A percentile compares a stretch with the other conserved stretches of the same genome.
phyloP scores from a whole-genome alignment of 1,140 invertebrate genomes.

The Neodiprion virginianus region DNA sequence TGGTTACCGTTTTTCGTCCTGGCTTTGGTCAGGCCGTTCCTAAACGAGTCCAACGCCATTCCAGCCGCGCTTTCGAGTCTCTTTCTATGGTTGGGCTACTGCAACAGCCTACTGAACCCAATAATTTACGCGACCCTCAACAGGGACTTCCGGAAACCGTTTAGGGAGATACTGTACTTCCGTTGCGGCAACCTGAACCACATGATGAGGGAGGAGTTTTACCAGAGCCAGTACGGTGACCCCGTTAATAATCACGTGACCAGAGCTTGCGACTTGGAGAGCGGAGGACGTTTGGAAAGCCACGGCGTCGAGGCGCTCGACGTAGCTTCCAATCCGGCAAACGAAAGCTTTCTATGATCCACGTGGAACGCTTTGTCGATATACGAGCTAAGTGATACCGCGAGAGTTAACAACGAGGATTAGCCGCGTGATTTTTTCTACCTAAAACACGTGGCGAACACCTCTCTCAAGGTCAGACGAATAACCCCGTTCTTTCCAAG shows the following conservation, averaged over 20 bases:
- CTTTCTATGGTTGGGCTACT: slow-evolving; percentile 92
- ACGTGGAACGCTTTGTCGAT: not conserved
- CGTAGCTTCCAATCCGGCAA: slow-evolving; percentile 41
- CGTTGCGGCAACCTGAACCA: slow-evolving; percentile 86
- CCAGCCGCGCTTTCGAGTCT: slow-evolving; percentile 66
- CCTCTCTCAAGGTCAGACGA: not conserved
- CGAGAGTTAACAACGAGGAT: not conserved
- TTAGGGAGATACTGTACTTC: slow-evolving; percentile 89
- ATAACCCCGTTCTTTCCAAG: not conserved
- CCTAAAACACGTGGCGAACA: too few species aligned
- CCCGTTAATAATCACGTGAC: slow-evolving; percentile 63
- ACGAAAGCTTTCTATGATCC: slow-evolving; percentile 59
- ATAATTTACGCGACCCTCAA: slow-evolving; percentile 94
- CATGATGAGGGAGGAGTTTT: slow-evolving; percentile 92
- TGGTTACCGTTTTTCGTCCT: slow-evolving; percentile 98
- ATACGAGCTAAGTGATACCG: not conserved
- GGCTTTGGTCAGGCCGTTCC: slow-evolving; percentile 85
- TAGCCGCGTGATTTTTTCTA: not conserved
- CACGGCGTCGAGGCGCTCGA: slow-evolving; percentile 31
- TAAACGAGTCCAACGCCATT: slow-evolving; percentile 69
- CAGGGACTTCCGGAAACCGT: slow-evolving; percentile 91
- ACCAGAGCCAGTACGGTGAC: slow-evolving; percentile 89
- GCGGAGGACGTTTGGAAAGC: slow-evolving; percentile 36
- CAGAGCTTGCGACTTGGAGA: slow-evolving; percentile 45
- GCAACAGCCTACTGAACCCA: slow-evolving; percentile 92